Percentiles rank a stretch among this genome's conserved stretches.
phyloP scores from a whole-genome alignment of 2,797 vertebrate species.

The Yasuhikotakia modesta region DNA sequence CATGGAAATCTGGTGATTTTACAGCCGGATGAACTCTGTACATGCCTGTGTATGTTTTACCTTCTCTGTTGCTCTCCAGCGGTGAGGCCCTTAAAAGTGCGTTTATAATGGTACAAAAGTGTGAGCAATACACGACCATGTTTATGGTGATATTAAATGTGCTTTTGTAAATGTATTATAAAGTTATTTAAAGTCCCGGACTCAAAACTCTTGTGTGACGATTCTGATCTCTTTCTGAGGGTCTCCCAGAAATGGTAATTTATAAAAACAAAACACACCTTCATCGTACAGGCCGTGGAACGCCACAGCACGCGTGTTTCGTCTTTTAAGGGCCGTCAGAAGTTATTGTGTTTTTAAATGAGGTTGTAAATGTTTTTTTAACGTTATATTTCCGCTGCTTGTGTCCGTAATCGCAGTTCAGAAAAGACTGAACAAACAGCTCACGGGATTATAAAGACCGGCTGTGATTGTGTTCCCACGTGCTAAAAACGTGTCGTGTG shows the following conservation, averaged over 20 bases:
- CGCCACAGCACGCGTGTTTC: conserved; percentile 13
- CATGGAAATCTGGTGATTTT: conserved; percentile 58
- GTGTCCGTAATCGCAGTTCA: conserved; percentile 19
- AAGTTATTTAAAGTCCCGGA: conserved; percentile 26
- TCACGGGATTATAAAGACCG: too few relatives aligned
- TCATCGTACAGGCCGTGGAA: conserved; percentile 37
- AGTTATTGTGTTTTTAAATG: background rate
- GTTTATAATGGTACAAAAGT: conserved; percentile 52
- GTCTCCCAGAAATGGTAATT: conserved; percentile 7
- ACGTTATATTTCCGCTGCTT: conserved; percentile 16
- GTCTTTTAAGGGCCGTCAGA: conserved; percentile 1
- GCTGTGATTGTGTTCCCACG: too few relatives aligned
- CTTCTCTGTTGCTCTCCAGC: conserved; percentile 35
- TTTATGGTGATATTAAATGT: conserved; percentile 26
- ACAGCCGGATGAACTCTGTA: conserved; percentile 39
- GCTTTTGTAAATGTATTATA: conserved; percentile 33
- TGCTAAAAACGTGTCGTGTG: background rate
- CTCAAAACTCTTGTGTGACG: conserved; percentile 5
- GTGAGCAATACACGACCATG: conserved; percentile 52
- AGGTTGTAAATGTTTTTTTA: background rate
- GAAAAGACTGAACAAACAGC: background rate
- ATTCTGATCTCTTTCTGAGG: background rate
- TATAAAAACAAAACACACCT: too few relatives aligned
- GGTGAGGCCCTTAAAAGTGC: conserved; percentile 54
- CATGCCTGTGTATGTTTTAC: conserved; percentile 53